These are phyloP conservation scores for Ivindomyrus marchei DNA, from an alignment of 2,113 vertebrate species.

Conservation along the genomic window DNA sequence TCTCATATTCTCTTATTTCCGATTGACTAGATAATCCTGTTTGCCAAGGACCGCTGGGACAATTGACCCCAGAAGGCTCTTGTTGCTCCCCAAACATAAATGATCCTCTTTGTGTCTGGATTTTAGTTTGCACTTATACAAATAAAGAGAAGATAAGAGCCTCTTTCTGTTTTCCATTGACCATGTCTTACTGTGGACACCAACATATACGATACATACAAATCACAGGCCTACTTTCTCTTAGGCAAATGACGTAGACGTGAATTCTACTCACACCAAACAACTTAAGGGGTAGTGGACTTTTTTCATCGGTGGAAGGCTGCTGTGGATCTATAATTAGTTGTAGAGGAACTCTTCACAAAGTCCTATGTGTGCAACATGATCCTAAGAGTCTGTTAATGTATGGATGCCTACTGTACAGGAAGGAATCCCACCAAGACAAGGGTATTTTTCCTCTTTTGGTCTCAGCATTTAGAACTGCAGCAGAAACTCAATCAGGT, in stretches of 20 bases:
- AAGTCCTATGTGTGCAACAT: neutral
- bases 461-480: neutral
- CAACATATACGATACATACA: neutral
- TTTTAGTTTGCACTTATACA: neutral
- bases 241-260: neutral
- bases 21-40: conserved; percentile 53
- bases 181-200: neutral
- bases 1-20: conserved; percentile 54
- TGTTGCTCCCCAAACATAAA: conserved; percentile 2
- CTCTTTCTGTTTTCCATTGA: neutral
- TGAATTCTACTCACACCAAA: neutral
- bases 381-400: neutral
- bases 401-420: neutral
- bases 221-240: neutral
- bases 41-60: conserved; percentile 5
- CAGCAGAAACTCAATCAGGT: neutral
- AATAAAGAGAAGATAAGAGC: neutral
- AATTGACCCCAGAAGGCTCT: neutral
- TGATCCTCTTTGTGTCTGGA: conserved; percentile 3
- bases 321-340: conserved; percentile 38
- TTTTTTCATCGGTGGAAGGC: conserved; percentile 20
- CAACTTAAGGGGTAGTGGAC: neutral
- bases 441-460: neutral
- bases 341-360: conserved; percentile 3
- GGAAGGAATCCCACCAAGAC: neutral